These are phyloP conservation scores for Cyclophora albipunctata DNA, from an alignment of 2,888 invertebrate genomes.

Conservation along the genomic window DNA sequence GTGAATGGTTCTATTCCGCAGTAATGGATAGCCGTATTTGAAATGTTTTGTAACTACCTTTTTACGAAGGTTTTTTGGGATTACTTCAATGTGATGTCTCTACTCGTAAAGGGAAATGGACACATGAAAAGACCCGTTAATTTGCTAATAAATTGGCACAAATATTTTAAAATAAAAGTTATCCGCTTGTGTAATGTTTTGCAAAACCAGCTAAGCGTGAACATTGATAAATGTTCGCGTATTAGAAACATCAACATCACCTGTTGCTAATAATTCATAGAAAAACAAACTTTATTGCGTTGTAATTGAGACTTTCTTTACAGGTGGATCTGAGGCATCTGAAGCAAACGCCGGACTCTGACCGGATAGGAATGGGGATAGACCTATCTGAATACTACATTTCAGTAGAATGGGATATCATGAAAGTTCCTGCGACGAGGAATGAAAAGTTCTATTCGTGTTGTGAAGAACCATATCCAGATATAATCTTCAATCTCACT, in stretches of 20 bases:
- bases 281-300: slow-evolving; percentile 1
- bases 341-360: slow-evolving; percentile 89
- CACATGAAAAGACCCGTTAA: slow-evolving; percentile 1
- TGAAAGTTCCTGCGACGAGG: slow-evolving; percentile 91
- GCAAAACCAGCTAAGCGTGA: no score
- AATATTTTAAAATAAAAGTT: no score
- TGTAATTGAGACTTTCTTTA: slow-evolving; percentile 26
- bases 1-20: slow-evolving; percentile 38
- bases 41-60: slow-evolving; percentile 25
- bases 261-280: slow-evolving; percentile 7
- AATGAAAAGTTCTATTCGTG: slow-evolving; percentile 97
- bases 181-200: no score
- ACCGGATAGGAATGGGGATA: slow-evolving; percentile 91
- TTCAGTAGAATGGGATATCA: slow-evolving; percentile 98
- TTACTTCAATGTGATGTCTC: slow-evolving; percentile 11
- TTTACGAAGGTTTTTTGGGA: slow-evolving; percentile 11
- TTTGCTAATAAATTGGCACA: no score
- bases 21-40: slow-evolving; percentile 31
- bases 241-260: slow-evolving; percentile 7
- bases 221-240: slow-evolving; percentile 1
- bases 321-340: slow-evolving; percentile 94
- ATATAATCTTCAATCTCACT: slow-evolving; percentile 98
- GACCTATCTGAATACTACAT: slow-evolving; percentile 96
- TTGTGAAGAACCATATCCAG: slow-evolving; percentile 97
- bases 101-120: slow-evolving; percentile 1